These are phyloP conservation scores for honey bee (Apis mellifera) DNA, from an alignment of 1,140 invertebrate species.

Conservation along the genomic window DNA sequence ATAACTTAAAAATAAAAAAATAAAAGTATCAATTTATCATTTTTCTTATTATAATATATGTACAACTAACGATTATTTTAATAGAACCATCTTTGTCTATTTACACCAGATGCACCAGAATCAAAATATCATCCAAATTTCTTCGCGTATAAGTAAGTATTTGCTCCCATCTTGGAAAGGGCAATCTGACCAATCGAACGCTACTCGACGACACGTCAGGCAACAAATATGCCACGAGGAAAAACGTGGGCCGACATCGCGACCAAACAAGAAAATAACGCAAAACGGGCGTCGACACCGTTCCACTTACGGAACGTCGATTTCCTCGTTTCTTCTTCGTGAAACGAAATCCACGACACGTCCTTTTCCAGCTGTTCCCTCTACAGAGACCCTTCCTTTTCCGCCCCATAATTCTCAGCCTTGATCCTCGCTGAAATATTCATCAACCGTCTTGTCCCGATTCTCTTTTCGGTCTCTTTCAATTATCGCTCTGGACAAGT, in stretches of 20 bases:
- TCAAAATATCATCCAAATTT: not conserved
- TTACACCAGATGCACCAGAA: not conserved
- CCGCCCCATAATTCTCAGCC: constrained; percentile 5
- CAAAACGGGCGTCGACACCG: not conserved
- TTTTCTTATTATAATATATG: no score
- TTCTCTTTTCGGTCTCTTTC: constrained; percentile 16
- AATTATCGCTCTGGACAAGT: constrained; percentile 26
- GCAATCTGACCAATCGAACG: not conserved
- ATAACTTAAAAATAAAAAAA: no score
- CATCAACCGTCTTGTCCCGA: constrained; percentile 20
- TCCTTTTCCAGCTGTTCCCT: not conserved
- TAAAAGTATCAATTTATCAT: no score
- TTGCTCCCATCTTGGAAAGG: no score
- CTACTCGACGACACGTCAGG: not conserved
- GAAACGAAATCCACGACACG: constrained; percentile 8
- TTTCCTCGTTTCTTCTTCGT: not conserved
- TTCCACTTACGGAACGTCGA: constrained; percentile 29
- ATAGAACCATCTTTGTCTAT: no score
- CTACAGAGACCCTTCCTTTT: not conserved
- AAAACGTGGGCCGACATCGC: not conserved
- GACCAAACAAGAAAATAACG: constrained; percentile 41
- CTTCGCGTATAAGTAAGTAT: no score
- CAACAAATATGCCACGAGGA: constrained; percentile 1
- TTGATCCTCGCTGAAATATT: constrained; percentile 31
- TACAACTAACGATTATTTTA: no score